Evolutionary conservation across 2,797 vertebrate genomes (phyloP).

Genomic region (Gobio occitaniae): DNA sequence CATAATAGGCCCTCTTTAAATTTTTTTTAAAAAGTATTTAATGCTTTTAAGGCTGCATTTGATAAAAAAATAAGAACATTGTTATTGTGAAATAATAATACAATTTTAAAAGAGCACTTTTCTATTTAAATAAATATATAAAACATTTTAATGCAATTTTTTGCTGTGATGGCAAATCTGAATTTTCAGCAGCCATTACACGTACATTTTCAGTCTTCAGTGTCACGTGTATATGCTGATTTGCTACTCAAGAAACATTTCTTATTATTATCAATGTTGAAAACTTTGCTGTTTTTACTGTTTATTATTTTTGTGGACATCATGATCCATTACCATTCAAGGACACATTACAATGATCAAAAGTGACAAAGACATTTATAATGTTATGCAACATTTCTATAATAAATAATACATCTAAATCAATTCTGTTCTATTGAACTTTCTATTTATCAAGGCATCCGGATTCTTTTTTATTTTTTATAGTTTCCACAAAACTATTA

Average conservation of each 20-base stretch:
- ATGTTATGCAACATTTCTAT: not conserved
- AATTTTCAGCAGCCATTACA: too few species aligned
- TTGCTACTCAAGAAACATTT: not conserved
- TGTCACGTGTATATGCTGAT: not conserved
- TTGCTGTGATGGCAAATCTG: too few species aligned
- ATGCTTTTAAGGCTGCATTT: too few species aligned
- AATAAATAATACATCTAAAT: not conserved
- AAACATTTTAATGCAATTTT: too few species aligned
- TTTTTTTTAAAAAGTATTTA: too few species aligned
- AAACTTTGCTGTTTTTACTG: too few species aligned
- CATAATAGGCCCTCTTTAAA: too few species aligned
- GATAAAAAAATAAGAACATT: too few species aligned
- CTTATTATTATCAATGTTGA: too few species aligned
- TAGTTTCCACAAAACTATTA: not conserved
- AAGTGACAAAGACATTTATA: not conserved
- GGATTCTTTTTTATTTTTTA: not conserved
- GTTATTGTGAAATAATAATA: too few species aligned
- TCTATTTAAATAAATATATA: too few species aligned
- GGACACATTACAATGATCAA: not conserved
- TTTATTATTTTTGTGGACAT: not conserved
- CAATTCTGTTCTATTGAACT: not conserved
- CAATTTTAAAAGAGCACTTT: too few species aligned
- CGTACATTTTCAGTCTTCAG: not conserved
- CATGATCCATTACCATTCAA: not conserved
- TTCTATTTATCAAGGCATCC: not conserved